A percentile compares a stretch with the other conserved stretches of the same genome.
phyloP scores from a whole-genome alignment of 2,113 vertebrate species.

The Eubucco bourcierii region DNA sequence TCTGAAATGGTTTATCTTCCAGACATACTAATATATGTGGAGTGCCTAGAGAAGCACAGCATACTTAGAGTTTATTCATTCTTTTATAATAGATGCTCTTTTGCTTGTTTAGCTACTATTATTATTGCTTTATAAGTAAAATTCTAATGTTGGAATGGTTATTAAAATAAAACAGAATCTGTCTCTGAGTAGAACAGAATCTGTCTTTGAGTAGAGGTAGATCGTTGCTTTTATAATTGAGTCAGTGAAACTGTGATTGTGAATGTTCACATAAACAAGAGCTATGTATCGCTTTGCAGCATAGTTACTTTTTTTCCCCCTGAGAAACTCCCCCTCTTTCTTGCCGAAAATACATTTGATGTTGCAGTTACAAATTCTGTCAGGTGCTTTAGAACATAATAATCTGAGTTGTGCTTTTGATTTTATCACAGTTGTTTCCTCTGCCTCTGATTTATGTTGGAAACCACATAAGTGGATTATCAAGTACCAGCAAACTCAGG shows the following conservation, averaged over 20 bases:
- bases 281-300: background rate
- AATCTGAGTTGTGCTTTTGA: constrained; percentile 44
- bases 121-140: background rate
- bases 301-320: background rate
- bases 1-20: background rate
- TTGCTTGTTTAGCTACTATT: background rate
- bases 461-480: constrained; percentile 82
- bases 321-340: background rate
- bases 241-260: background rate
- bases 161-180: background rate
- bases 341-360: background rate
- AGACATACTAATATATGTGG: background rate
- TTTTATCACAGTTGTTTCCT: constrained; percentile 79
- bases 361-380: background rate
- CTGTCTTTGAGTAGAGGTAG: background rate
- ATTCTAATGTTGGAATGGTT: background rate
- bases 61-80: background rate
- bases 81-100: background rate
- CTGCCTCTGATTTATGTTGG: constrained; percentile 81
- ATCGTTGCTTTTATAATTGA: background rate
- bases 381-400: background rate
- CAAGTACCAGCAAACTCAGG: constrained; percentile 82
- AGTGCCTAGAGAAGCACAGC: background rate
- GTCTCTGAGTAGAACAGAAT: background rate
- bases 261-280: background rate